Conservation (phyloP, 1,140 invertebrate genomes). For the Antheraea pernyi region DNA sequence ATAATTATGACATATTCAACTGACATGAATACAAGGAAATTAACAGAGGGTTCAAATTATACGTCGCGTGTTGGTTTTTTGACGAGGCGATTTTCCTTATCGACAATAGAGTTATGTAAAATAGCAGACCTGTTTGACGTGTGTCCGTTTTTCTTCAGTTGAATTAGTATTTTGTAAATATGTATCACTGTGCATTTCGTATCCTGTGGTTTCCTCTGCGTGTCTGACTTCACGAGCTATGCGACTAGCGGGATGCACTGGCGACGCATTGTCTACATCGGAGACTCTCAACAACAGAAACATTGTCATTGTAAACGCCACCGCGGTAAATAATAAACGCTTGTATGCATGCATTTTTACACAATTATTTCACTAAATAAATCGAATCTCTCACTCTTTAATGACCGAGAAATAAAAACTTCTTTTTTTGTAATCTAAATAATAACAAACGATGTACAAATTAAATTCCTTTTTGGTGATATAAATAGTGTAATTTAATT, state of each 20-base stretch:
- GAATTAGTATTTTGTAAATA: background rate
- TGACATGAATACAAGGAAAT: too few relatives aligned
- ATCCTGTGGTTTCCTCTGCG: background rate
- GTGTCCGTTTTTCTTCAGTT: background rate
- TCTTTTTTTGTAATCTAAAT: background rate
- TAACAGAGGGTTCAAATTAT: background rate
- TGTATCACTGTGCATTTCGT: background rate
- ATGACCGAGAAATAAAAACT: background rate
- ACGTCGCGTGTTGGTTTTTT: background rate
- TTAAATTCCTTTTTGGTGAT: too few relatives aligned
- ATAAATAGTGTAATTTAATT: too few relatives aligned
- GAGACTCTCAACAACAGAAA: slow-evolving; percentile 31
- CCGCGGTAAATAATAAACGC: slow-evolving; percentile 29
- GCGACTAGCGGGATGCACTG: slow-evolving; percentile 4
- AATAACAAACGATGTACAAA: background rate
- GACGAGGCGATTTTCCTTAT: background rate
- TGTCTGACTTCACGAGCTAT: background rate
- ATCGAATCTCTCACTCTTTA: background rate
- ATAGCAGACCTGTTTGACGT: slow-evolving; percentile 12
- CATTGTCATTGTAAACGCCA: slow-evolving; percentile 28
- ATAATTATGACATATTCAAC: too few relatives aligned
- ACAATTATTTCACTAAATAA: background rate
- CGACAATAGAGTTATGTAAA: background rate
- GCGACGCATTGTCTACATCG: background rate
- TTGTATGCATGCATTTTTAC: slow-evolving; percentile 44